Base-by-base conservation (phyloP, 1,140 invertebrate genomes). In the Zaprionus davidi region DNA sequence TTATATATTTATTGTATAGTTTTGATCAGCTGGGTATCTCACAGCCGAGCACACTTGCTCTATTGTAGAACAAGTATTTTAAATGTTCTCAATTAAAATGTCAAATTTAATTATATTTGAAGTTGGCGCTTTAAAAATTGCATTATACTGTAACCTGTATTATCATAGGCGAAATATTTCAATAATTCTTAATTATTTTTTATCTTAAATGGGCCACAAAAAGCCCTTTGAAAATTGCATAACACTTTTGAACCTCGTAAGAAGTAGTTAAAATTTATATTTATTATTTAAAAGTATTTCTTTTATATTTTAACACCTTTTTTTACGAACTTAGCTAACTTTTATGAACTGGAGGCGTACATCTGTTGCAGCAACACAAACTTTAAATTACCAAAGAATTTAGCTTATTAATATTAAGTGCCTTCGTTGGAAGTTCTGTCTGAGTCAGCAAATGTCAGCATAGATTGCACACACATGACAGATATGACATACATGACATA, bases 371-470 rank as follows among this genome's bases (percentile, higher is more conserved):
- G 7, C 41, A 44, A 6, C 2, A 3, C 7, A 3, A 11, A 34
- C 31, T 34, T 46, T 46, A n/a, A 17, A 46, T 46, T 17, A 46
- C 0, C n/a, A 46, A 17, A 7, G n/a, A 7, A 46, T 9, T 46
- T 9, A 13, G 13, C 24, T n/a, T 28, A 20, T 51, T 24, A 51
- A 51, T 51, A 13, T 51, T 51, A 51, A 51, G 11, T 51, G 5
- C 12, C 11, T 41, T 6, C 5, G 11, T 2, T 51, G n/a, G 20
- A 51, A 51, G 46, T 20, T 4, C 17, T 51, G 11, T 24, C 17
- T 51, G 17, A 51, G 46, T 51, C 46, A 51, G 46, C 46, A 51
- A 51, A 51, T 51, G 46, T 51, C 46, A 51, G 46, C 46, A 24
- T 51, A 51, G 46, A 51, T 51, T 24, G 46, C 46, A 51, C 46